Evolutionary conservation across 2,113 vertebrate species (phyloP).

Genomic region (Callorhinus ursinus): DNA sequence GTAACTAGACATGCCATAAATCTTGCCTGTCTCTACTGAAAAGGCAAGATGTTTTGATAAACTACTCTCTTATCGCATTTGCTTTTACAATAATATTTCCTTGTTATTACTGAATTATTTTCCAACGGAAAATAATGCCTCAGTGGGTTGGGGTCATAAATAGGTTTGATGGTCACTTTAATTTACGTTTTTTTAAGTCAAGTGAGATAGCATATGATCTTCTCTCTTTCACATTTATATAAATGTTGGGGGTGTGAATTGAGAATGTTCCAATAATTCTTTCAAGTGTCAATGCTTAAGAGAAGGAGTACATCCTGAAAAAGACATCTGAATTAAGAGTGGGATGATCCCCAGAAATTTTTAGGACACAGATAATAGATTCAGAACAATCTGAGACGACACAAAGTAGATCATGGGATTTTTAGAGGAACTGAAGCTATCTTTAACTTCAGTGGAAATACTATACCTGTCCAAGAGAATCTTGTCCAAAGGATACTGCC

Average conservation of each 20-base stretch:
- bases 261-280: not conserved
- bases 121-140: not conserved
- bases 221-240: not conserved
- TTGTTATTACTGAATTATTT: not conserved
- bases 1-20: not conserved
- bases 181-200: not conserved
- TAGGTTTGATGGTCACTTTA: not conserved
- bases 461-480: not conserved
- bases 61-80: not conserved
- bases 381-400: not conserved
- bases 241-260: not conserved
- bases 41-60: not conserved
- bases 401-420: not conserved
- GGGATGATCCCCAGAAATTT: not conserved
- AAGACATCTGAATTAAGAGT: not conserved
- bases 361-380: not conserved
- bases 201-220: not conserved
- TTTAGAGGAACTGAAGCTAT: not conserved
- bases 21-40: not conserved
- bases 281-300: not conserved
- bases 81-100: not conserved
- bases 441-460: not conserved
- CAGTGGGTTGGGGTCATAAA: not conserved
- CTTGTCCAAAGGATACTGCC: not conserved
- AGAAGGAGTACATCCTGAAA: not conserved